Base-by-base conservation (phyloP, 2,113 vertebrate species). In the Hemicordylus capensis region DNA sequence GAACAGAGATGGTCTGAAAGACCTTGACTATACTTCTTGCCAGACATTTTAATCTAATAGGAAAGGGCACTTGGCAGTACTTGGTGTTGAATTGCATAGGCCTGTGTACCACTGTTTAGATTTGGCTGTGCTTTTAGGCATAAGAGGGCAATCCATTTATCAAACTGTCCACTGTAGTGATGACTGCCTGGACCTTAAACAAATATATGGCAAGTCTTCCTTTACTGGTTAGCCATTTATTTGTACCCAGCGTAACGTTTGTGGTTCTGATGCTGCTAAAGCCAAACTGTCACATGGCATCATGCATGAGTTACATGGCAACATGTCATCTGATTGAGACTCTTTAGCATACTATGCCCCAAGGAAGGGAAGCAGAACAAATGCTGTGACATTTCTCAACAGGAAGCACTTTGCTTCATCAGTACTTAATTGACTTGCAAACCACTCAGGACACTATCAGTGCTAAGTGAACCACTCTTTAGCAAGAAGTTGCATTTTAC, bases 381-480 rank as follows among this genome's bases (percentile, higher is more conserved):
- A 80, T 85, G 86, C 89, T 86, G 87, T 92, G 92, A 91, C 90
- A 87, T 92, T 93, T 92, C 93, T 91, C 89, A 93, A 90, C 91
- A 90, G 87, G 88, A 94, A 93, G 80, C 69, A 67, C 94, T 93
- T 87, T 87, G 73, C 87, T 90, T 85, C 82, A 85, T 90, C 94
- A 84, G 74, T 77, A 85, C 91, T 94, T 92, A 91, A 94, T 92
- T 92, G 91, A 90, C 88, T 92, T 89, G 87, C 91, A 93, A 93
- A 90, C 85, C 87, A 90, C 92, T 92, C 85, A 90, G 84, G 85
- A 84, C 86, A 88, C 82, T 83, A 74, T 90, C 90, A 92, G 91
- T 80, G 85, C 59, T 56, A 91, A 63, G 61, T 77, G 79, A 90
- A 90, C 86, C 91, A 88, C 88, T 86, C 86, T 93, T 92, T 79